Evolutionary conservation across 2,113 vertebrate genomes (phyloP).

Genomic region (Phasianus colchicus): DNA sequence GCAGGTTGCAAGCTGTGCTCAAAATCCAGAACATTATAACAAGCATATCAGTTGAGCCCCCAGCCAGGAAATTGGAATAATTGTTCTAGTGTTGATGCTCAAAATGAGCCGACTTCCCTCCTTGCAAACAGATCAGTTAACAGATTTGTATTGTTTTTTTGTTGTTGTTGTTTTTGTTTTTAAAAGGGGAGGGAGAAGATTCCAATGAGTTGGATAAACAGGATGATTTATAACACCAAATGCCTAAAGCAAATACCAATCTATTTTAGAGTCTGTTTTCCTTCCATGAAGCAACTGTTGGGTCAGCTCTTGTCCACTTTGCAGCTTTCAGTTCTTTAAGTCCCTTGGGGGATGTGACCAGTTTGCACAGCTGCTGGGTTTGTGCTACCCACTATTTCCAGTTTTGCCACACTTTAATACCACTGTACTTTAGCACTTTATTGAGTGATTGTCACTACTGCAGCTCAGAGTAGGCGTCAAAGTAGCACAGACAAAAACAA

Average conservation of each 20-base stretch:
- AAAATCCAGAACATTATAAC: background rate
- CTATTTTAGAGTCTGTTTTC: conserved; percentile 18
- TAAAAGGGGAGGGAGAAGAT: background rate
- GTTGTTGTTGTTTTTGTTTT: background rate
- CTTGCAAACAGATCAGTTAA: background rate
- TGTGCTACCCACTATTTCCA: background rate
- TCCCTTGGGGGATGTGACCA: background rate
- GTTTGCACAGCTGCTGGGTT: background rate
- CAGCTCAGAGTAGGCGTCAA: background rate
- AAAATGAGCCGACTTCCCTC: background rate
- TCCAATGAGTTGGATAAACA: conserved; percentile 6
- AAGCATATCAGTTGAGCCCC: background rate
- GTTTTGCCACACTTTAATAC: background rate
- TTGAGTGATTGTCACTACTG: background rate
- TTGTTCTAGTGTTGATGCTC: background rate
- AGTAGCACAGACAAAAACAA: background rate
- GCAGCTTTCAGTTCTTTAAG: background rate
- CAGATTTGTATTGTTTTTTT: background rate
- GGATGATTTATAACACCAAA: conserved; percentile 37
- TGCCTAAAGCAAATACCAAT: conserved; percentile 45
- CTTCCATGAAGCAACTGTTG: background rate
- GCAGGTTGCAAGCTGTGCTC: background rate
- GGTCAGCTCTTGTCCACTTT: conserved; percentile 16
- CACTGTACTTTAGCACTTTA: rapidly evolving
- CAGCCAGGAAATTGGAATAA: background rate